Evolutionary conservation across 1,140 invertebrate species (phyloP).

Genomic region (Hylyphantes graminicola): DNA sequence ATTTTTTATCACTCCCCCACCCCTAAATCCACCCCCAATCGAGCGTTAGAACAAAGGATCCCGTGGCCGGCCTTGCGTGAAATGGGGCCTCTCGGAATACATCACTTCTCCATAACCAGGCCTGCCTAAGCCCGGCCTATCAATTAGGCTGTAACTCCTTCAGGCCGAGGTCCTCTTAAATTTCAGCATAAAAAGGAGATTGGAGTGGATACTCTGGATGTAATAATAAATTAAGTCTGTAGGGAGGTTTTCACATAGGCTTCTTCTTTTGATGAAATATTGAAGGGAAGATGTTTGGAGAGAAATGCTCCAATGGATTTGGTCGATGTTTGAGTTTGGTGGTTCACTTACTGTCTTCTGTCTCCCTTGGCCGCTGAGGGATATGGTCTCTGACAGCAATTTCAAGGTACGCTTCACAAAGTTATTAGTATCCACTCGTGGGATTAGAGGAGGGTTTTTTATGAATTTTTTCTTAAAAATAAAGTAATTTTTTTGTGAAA

Average conservation of each 20-base stretch:
- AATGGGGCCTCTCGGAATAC: constrained; percentile 18
- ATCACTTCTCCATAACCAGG: constrained; percentile 17
- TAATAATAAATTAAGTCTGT: too few species aligned
- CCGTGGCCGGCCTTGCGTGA: constrained; percentile 7
- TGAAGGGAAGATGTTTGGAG: too few species aligned
- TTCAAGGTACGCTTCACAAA: constrained; percentile 47
- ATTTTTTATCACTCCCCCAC: not conserved
- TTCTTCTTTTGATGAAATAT: too few species aligned
- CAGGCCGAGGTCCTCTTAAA: constrained; percentile 15
- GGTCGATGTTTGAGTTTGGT: too few species aligned
- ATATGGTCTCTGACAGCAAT: constrained; percentile 24
- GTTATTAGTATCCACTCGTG: constrained; percentile 23
- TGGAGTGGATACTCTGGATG: too few species aligned
- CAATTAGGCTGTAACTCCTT: constrained; percentile 35
- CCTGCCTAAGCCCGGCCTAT: constrained; percentile 31
- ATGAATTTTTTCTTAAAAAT: too few species aligned
- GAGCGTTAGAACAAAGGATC: constrained; percentile 33
- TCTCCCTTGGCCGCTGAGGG: not conserved
- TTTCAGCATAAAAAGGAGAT: constrained; percentile 13
- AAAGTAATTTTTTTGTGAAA: too few species aligned
- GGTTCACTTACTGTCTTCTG: not conserved
- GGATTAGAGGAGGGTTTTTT: not conserved
- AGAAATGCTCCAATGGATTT: too few species aligned
- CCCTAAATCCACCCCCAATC: constrained; percentile 28
- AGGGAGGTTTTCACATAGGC: too few species aligned